Evolutionary conservation across 2,888 invertebrate genomes (phyloP), one percentile per base, ranked within the genome.

Genomic region (Baccha elongata): DNA sequence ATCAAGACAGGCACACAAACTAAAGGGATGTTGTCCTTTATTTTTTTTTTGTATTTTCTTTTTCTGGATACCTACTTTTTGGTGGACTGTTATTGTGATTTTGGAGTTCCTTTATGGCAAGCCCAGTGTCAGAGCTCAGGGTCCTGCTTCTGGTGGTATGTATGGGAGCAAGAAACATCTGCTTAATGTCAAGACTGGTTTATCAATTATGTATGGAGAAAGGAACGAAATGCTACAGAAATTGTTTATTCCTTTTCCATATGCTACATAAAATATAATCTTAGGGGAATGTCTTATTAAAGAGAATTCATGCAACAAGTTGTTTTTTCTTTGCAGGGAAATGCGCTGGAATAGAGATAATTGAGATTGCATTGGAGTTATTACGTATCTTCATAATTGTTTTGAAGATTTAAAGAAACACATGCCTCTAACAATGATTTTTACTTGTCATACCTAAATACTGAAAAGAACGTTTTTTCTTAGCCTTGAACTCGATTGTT

Each of bases 141-240:
- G 4, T n/a, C n/a, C n/a, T n/a, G n/a, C n/a, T n/a, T n/a, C n/a
- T n/a, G n/a, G 37, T 64, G 13, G 11, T 74, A 23, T 55, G 19
- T 32, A 73, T 69, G 62, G 69, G 69, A 75, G 75, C 44, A 65
- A 29, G 35, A 26, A 48, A 69, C 80, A 81, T 81, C 80, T 81
- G 80, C 75, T 46, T 32, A 21, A 15, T 7, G 23, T 23, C 13
- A 40, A 6, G 50, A 37, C 71, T 71, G 71, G 53, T 64, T 69
- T 76, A 17, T 17, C 11, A 29, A 53, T 52, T 48, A 40, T 46
- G 3, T 13, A 11, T 13, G 35, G 15, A 64, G 32, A 32, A 58
- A 58, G 55, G 55, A 58, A 40, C 5, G 8, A 58, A 40, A 58
- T 58, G 40, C 55, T 40, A 23, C 23, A 40, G 55, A 40, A 23